phyloP scores from a whole-genome alignment of 2,888 invertebrate species.

The Macrosoma leucophasiata region DNA sequence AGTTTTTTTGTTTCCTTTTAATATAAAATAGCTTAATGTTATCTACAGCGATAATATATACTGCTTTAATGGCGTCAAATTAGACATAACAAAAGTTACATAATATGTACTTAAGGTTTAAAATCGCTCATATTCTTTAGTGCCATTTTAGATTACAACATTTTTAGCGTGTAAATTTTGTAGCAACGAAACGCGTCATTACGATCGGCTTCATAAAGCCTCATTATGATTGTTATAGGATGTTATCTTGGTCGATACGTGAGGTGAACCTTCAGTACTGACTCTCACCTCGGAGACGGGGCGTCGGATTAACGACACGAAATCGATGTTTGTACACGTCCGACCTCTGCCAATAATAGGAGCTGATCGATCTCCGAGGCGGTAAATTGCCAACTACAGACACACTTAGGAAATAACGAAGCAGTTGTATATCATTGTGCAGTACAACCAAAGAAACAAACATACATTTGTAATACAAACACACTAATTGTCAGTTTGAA shows the following conservation, averaged over 20 bases:
- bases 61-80: too few species aligned
- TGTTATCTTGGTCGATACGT: constrained; percentile 59
- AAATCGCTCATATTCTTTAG: too few species aligned
- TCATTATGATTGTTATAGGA: constrained; percentile 57
- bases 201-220: constrained; percentile 30
- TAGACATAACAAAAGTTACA: too few species aligned
- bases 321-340: constrained; percentile 75
- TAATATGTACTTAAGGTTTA: too few species aligned
- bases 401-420: constrained; percentile 64
- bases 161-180: too few species aligned
- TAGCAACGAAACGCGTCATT: constrained; percentile 20
- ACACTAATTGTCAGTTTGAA: constrained; percentile 55
- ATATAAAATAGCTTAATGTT: too few species aligned
- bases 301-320: constrained; percentile 66
- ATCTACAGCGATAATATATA: too few species aligned
- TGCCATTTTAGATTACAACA: too few species aligned
- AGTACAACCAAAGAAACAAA: constrained; percentile 31
- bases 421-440: constrained; percentile 45
- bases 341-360: constrained; percentile 71
- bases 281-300: constrained; percentile 57
- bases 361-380: constrained; percentile 64
- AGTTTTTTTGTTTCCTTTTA: too few species aligned
- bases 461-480: constrained; percentile 35
- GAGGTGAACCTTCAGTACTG: constrained; percentile 56
- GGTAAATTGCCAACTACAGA: constrained; percentile 64